phyloP scores from a whole-genome alignment of 2,888 invertebrate species.

The Gnatocerus cornutus region DNA sequence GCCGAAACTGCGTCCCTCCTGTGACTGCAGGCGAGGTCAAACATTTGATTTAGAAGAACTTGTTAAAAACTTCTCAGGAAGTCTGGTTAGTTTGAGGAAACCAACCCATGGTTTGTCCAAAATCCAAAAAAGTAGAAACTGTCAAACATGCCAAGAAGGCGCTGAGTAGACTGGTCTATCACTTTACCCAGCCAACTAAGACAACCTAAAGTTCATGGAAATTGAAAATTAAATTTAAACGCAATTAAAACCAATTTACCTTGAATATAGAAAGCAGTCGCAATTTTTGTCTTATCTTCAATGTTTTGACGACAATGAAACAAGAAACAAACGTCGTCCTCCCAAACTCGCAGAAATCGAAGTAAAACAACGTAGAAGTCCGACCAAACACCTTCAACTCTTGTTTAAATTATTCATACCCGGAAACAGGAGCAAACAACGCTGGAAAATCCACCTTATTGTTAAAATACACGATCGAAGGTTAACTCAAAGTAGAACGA shows the following conservation, averaged over 20 bases:
- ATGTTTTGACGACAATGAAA: too few relatives aligned
- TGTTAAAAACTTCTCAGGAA: not conserved
- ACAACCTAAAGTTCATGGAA: not conserved
- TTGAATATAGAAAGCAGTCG: too few relatives aligned
- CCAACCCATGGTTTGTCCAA: not conserved
- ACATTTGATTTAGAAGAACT: slow-evolving; percentile 9
- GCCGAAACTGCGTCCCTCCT: slow-evolving; percentile 25
- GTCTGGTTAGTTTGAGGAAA: not conserved
- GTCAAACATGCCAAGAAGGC: not conserved
- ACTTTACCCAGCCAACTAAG: not conserved
- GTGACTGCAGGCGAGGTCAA: slow-evolving; percentile 27
- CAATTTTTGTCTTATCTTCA: too few relatives aligned
- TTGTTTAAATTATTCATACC: not conserved
- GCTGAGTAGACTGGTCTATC: not conserved
- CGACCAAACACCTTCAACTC: not conserved
- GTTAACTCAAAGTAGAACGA: not conserved
- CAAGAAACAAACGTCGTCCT: too few relatives aligned
- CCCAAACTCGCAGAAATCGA: too few relatives aligned
- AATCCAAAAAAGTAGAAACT: not conserved
- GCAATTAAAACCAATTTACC: too few relatives aligned
- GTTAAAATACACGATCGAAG: too few relatives aligned
- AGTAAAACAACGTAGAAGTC: not conserved
- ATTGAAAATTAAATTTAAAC: too few relatives aligned
- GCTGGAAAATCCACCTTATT: too few relatives aligned
- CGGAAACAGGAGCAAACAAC: too few relatives aligned